Base-by-base conservation (phyloP, 2,797 vertebrate genomes). In the Tarsius wallacei region DNA sequence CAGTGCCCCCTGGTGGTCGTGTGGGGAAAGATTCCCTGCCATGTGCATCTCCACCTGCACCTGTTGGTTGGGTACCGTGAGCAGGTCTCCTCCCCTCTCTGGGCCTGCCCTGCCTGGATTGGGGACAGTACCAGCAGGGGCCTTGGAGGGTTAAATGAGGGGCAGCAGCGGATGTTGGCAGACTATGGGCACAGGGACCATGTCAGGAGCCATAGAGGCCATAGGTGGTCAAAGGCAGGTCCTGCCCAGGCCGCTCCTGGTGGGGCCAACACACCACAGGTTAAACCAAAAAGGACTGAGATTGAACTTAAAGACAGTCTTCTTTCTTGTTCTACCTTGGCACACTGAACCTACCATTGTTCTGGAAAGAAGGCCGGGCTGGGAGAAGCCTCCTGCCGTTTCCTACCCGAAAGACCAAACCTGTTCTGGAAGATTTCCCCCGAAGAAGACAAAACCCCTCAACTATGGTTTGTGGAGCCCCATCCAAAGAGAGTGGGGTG, bases 281-380 rank as follows among this genome's bases (percentile, higher is more conserved):
- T 15, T 42, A 42, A 42, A 42, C 7, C 42, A 42, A 42, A 6
- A 5, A 4, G 15, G n/a, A 2, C 1, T 22, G 16, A 12, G n/a
- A 1, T 33, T 10, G 13, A 4, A 24, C n/a, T 0, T 9, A 2
- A 19, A n/a, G 16, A 31, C 24, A 4, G 11, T 24, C 24, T 3
- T 9, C 15, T 66, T 31, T n/a, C 24, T 31, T 9, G 53, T 86
- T 16, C 66, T 21, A n/a, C n/a, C 17, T 42, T 17, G 57, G 31
- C 16, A 2, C 2, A 1, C 16, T 24, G 2, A 26, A 31, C 68
- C n/a, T 81, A 51, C 31, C 47, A 1, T 4, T 13, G 21, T n/a
- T 42, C 59, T 1, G 0, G 61, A 42, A 2, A 2, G 10, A n/a
- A 7, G 4, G 7, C n/a, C 51, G 28, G 8, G 5, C 31, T 14